A percentile compares a stretch with the other conserved stretches of the same genome.
These are phyloP conservation scores for Oreohelix idahoensis DNA, from an alignment of 1,140 invertebrate genomes.

Conservation along the genomic window DNA sequence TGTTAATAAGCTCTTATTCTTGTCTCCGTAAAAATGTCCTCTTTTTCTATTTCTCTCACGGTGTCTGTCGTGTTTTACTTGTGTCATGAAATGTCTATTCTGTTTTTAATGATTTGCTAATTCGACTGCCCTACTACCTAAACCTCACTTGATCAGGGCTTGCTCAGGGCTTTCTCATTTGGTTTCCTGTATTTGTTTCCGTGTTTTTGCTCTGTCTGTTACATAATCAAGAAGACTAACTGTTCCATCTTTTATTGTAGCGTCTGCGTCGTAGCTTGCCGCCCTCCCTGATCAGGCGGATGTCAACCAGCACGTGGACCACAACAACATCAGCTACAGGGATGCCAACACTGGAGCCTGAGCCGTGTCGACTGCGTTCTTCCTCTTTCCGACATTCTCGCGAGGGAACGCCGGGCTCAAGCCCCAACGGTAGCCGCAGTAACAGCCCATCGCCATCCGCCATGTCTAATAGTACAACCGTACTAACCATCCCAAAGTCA, in stretches of 20 bases:
- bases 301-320: conserved; percentile 70
- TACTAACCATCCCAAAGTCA: conserved; percentile 66
- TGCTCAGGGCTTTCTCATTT: no score
- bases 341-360: conserved; percentile 76
- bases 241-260: conserved; percentile 50
- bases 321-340: conserved; percentile 77
- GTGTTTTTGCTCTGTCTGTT: no score
- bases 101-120: no score
- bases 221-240: no score
- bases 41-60: no score
- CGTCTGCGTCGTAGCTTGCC: conserved; percentile 68
- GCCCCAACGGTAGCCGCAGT: conserved; percentile 66
- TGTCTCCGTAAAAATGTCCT: no score
- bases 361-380: conserved; percentile 74
- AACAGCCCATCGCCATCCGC: conserved; percentile 68
- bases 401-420: conserved; percentile 65
- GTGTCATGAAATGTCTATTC: no score
- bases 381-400: conserved; percentile 74
- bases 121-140: no score
- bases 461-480: conserved; percentile 58
- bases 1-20: no score
- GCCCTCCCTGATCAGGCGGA: conserved; percentile 63
- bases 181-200: no score
- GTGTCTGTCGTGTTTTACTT: no score
- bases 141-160: no score